Percentiles rank a stretch among this genome's conserved stretches.
These are phyloP conservation scores for Ophiothrix spiculata DNA, from an alignment of 35 echinoderm and acorn worm genomes.

Conservation along the genomic window DNA sequence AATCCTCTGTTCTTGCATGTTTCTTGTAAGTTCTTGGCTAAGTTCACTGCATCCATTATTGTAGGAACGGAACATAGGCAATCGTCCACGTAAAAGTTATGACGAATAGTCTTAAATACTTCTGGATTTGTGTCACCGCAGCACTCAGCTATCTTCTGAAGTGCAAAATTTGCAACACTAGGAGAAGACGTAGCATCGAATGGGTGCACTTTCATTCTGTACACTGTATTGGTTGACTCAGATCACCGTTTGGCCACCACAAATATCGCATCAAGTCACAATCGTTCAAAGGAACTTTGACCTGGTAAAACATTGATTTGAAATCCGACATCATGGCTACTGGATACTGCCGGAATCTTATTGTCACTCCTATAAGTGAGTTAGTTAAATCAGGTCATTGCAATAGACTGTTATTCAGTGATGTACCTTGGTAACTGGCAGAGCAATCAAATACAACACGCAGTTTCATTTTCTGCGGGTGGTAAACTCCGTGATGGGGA, in stretches of 20 bases:
- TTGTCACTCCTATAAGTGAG: conserved; percentile 42
- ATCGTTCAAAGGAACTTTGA: conserved; percentile 30
- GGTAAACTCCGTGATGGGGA: not conserved
- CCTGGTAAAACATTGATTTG: conserved; percentile 42
- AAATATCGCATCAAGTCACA: conserved; percentile 53
- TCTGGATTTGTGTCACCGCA: not conserved
- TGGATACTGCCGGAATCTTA: conserved; percentile 53
- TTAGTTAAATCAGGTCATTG: conserved; percentile 67
- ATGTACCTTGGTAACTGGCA: conserved; percentile 51
- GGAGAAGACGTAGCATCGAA: conserved; percentile 68
- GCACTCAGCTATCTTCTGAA: conserved; percentile 48
- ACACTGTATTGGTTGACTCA: conserved; percentile 31
- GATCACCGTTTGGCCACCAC: conserved; percentile 66
- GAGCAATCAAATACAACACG: conserved; percentile 63
- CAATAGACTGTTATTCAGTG: conserved; percentile 53
- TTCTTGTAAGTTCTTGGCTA: conserved; percentile 29
- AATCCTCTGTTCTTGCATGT: conserved; percentile 43
- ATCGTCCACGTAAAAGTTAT: conserved; percentile 43
- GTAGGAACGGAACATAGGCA: conserved; percentile 17
- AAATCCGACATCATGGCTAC: conserved; percentile 60
- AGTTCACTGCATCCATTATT: not conserved
- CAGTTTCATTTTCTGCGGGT: conserved; percentile 17
- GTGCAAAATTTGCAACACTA: conserved; percentile 38
- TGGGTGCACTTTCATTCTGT: conserved; percentile 56
- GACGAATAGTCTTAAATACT: not conserved